Evolutionary conservation across 2,113 vertebrate species (phyloP).

Genomic region (Meriones unguiculatus): DNA sequence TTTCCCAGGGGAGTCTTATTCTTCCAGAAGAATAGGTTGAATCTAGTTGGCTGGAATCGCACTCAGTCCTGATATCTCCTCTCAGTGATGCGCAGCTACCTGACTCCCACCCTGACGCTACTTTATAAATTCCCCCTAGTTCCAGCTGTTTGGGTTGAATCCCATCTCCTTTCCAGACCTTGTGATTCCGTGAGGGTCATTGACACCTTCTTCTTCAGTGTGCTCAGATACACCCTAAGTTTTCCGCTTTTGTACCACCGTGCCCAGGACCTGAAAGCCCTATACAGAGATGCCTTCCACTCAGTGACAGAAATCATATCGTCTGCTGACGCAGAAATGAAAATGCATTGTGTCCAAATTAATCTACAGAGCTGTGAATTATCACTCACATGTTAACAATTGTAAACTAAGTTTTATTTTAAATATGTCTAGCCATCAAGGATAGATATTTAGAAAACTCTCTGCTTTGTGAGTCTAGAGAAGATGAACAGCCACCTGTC

Average conservation of each 20-base stretch:
- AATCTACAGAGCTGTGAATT: neutral
- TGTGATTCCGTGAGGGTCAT: neutral
- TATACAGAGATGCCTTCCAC: neutral
- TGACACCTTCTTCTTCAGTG: too few species aligned
- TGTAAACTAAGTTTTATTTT: neutral
- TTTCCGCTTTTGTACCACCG: neutral
- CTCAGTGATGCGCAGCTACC: too few species aligned
- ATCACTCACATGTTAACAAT: neutral
- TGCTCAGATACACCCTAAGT: neutral
- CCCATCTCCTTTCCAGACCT: neutral
- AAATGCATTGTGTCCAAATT: neutral
- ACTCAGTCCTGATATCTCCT: neutral
- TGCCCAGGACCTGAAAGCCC: neutral
- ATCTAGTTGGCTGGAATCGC: neutral
- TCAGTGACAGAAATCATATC: neutral
- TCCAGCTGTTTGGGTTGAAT: neutral
- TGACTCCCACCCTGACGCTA: neutral
- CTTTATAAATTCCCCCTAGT: fast-evolving
- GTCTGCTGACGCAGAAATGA: neutral
- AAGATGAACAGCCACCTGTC: neutral
- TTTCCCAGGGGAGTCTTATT: neutral
- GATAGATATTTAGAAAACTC: neutral
- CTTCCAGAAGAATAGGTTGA: neutral
- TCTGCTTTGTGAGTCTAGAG: neutral
- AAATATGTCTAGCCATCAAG: neutral